Conservation (phyloP, 2,888 invertebrate species). For the Sphaerophoria rueppellii region DNA sequence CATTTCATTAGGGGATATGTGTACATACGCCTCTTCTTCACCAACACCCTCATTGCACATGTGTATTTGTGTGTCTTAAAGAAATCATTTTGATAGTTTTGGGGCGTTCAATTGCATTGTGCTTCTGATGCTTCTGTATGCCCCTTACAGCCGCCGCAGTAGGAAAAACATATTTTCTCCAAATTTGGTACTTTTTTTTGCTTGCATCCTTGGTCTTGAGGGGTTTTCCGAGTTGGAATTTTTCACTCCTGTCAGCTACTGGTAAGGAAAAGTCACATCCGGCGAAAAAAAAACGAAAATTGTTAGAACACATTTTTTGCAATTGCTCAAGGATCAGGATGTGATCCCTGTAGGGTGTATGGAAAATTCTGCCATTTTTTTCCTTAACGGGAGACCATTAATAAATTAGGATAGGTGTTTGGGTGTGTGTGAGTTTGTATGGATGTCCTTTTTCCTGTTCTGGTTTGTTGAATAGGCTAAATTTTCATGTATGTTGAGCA, state of each 20-base stretch:
- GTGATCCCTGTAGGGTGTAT: conserved; percentile 50
- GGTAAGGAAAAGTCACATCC: conserved; percentile 51
- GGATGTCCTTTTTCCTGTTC: conserved; percentile 44
- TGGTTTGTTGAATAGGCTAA: conserved; percentile 49
- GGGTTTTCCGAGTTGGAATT: conserved; percentile 48
- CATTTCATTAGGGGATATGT: conserved; percentile 65
- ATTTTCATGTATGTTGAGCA: conserved; percentile 59
- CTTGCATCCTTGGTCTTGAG: conserved; percentile 32
- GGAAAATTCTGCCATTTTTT: conserved; percentile 50
- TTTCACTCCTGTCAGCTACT: conserved; percentile 13
- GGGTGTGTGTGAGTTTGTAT: conserved; percentile 18
- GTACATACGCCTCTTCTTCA: too few species aligned
- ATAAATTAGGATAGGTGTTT: conserved; percentile 58
- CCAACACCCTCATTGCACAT: conserved; percentile 54
- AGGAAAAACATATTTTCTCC: conserved; percentile 50
- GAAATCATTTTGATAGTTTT: too few species aligned
- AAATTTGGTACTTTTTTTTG: neutral
- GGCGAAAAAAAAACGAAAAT: conserved; percentile 52
- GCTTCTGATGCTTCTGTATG: conserved; percentile 1
- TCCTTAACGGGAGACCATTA: conserved; percentile 65
- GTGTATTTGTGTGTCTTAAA: conserved; percentile 8
- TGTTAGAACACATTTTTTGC: conserved; percentile 30
- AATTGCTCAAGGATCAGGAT: conserved; percentile 58
- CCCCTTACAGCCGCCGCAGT: conserved; percentile 20
- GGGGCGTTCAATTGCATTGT: neutral